These are phyloP conservation scores for Pogona vitticeps DNA, from an alignment of 2,113 vertebrate species.

Conservation along the genomic window DNA sequence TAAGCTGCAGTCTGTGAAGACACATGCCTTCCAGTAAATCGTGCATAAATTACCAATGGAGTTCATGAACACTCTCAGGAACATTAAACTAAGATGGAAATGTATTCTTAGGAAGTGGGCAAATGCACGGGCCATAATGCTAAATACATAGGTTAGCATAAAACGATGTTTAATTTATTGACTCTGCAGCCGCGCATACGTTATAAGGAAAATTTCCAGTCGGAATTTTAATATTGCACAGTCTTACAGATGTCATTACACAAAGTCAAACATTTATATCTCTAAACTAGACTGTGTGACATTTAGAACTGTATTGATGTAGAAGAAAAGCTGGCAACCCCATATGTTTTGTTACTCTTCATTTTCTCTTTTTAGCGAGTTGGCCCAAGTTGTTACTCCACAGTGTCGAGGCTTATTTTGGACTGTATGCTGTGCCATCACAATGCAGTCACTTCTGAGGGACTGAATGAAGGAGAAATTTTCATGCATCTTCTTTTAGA, in stretches of 20 bases:
- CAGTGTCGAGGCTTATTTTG: neutral
- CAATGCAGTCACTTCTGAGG: neutral
- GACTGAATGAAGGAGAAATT: neutral
- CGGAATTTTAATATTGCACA: constrained; percentile 43
- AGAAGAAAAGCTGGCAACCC: constrained; percentile 7
- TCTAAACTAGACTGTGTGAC: constrained; percentile 12
- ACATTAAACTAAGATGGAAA: constrained; percentile 46
- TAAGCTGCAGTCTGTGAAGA: constrained; percentile 36
- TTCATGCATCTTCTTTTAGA: neutral
- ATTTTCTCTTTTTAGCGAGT: constrained; percentile 4
- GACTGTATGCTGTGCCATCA: neutral
- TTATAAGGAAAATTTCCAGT: constrained; percentile 33
- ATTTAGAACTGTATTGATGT: constrained; percentile 10
- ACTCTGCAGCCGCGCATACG: constrained; percentile 13
- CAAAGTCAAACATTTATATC: constrained; percentile 40
- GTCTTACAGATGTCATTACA: constrained; percentile 33
- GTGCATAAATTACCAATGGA: constrained; percentile 57
- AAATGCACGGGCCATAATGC: constrained; percentile 30
- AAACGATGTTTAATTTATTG: constrained; percentile 43
- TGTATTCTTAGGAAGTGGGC: constrained; percentile 32
- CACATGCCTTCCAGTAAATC: constrained; percentile 41
- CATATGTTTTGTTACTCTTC: neutral
- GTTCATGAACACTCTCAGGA: constrained; percentile 43
- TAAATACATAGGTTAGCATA: constrained; percentile 32
- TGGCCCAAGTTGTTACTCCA: neutral